These are phyloP conservation scores for Fundulus diaphanus DNA, from an alignment of 2,797 vertebrate species.

Conservation along the genomic window DNA sequence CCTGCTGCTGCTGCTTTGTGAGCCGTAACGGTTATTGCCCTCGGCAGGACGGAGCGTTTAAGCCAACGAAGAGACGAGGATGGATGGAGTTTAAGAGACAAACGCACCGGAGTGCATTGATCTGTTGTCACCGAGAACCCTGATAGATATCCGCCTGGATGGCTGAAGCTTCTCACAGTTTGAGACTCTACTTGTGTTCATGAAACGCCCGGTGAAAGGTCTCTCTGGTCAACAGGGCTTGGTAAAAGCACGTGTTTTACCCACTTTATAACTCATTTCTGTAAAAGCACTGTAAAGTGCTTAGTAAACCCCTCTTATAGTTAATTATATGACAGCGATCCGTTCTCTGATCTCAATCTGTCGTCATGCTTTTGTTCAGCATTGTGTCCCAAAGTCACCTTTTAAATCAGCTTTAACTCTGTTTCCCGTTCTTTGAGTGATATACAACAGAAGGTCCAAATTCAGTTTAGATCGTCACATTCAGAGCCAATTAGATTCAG, in stretches of 20 bases:
- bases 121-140: background rate
- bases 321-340: background rate
- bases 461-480: too few relatives aligned
- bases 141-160: background rate
- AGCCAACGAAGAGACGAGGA: background rate
- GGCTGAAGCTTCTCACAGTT: background rate
- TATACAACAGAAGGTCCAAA: too few relatives aligned
- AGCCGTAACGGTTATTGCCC: constrained; percentile 11
- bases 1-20: constrained; percentile 21
- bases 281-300: background rate
- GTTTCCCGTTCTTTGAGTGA: too few relatives aligned
- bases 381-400: too few relatives aligned
- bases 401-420: too few relatives aligned
- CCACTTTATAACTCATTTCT: too few relatives aligned
- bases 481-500: too few relatives aligned
- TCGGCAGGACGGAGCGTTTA: background rate
- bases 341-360: background rate
- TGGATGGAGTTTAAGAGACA: background rate
- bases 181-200: too few relatives aligned
- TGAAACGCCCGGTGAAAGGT: too few relatives aligned
- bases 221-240: too few relatives aligned
- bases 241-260: too few relatives aligned
- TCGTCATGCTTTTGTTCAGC: background rate
- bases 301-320: background rate
- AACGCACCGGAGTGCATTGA: background rate